These are phyloP conservation scores for Maconellicoccus hirsutus DNA, from an alignment of 1,140 invertebrate species.

Conservation along the genomic window DNA sequence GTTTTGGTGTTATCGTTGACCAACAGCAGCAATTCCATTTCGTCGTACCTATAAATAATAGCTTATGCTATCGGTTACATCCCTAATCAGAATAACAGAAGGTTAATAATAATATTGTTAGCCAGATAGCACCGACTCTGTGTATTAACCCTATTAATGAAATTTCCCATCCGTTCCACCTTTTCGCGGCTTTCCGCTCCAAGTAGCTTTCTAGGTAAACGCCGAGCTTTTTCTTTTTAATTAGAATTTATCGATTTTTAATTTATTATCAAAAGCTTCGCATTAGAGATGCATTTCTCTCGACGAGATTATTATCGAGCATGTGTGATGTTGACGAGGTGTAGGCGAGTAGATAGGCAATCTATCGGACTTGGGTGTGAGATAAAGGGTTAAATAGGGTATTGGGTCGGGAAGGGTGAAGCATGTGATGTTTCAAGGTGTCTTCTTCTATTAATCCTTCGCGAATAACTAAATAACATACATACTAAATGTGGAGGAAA, in stretches of 20 bases:
- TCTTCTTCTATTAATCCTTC: no score
- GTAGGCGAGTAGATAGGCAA: no score
- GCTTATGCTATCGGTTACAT: constrained; percentile 16
- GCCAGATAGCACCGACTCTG: neutral
- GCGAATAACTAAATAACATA: no score
- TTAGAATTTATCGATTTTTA: constrained; percentile 10
- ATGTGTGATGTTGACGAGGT: no score
- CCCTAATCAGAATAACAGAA: constrained; percentile 20
- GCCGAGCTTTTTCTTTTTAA: neutral
- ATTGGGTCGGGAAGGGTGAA: no score
- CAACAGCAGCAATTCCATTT: constrained; percentile 13
- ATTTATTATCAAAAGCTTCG: neutral
- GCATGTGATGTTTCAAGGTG: no score
- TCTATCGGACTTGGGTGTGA: no score
- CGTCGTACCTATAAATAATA: constrained; percentile 17
- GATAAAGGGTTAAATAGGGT: no score
- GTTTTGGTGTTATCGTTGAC: constrained; percentile 21
- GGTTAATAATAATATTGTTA: constrained; percentile 22
- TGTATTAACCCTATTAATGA: constrained; percentile 4
- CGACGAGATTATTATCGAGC: no score
- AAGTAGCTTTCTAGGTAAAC: neutral
- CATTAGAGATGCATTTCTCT: no score
- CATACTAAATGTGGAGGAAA: no score
- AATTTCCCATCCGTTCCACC: neutral
- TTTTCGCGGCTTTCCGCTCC: neutral